Conservation (phyloP, 2,797 vertebrate species). For the Malurus leucopterus region DNA sequence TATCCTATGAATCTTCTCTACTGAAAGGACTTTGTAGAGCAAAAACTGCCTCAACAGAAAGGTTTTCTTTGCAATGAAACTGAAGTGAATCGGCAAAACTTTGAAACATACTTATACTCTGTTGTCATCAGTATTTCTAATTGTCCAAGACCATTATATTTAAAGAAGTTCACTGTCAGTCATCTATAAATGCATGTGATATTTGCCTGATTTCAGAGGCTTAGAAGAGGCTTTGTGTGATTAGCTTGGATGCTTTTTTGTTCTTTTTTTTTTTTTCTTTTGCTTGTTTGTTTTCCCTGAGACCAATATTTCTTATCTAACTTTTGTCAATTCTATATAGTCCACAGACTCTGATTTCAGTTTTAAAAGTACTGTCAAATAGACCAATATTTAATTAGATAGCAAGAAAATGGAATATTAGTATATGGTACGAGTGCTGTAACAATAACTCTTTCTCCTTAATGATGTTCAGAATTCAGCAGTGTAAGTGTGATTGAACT, state of each 20-base stretch:
- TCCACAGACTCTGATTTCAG: background rate
- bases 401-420: background rate
- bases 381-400: background rate
- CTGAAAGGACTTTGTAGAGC: background rate
- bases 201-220: background rate
- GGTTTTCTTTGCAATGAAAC: background rate
- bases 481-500: background rate
- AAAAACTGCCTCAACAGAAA: background rate
- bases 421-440: background rate
- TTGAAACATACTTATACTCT: background rate
- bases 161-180: background rate
- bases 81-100: background rate
- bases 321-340: background rate
- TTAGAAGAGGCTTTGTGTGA: background rate
- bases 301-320: background rate
- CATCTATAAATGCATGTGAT: background rate
- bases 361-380: background rate
- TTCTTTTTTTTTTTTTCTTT: background rate
- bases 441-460: background rate
- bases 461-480: background rate
- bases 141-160: background rate
- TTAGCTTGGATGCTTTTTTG: background rate
- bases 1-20: background rate
- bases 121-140: background rate
- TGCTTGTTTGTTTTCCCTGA: background rate